These are phyloP conservation scores for Lytechinus pictus DNA, from an alignment of 35 echinoderm and acorn worm species.

Conservation along the genomic window DNA sequence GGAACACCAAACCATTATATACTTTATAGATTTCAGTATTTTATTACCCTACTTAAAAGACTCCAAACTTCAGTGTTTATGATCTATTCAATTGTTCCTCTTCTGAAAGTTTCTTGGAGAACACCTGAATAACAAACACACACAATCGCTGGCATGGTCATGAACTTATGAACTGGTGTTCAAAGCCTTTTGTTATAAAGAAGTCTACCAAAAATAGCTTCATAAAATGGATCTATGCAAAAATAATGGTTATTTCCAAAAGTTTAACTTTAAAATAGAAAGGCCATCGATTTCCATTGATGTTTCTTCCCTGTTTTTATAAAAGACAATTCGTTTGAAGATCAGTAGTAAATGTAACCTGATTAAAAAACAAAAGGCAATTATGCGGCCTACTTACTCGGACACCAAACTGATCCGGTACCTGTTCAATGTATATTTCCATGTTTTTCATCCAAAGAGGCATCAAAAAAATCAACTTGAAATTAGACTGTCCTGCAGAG, in stretches of 20 bases:
- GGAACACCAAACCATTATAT: neutral
- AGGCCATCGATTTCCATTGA: neutral
- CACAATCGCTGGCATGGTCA: neutral
- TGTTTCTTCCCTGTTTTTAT: no score
- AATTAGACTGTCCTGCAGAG: neutral
- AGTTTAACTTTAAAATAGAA: no score
- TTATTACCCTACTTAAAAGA: neutral
- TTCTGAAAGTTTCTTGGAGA: neutral
- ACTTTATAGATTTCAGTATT: neutral
- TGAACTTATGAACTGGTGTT: neutral
- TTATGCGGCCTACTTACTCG: neutral
- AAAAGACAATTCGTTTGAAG: neutral
- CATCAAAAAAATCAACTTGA: neutral
- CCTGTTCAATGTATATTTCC: slow-evolving; percentile 31
- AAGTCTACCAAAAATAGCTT: neutral
- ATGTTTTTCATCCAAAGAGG: slow-evolving; percentile 32
- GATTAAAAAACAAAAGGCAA: no score
- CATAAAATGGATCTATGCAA: no score
- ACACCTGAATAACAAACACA: neutral
- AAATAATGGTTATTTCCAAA: no score
- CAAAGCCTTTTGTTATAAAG: neutral
- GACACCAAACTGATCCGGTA: slow-evolving; percentile 27
- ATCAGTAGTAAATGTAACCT: neutral
- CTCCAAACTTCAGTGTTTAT: neutral
- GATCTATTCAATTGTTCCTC: neutral